A percentile compares a stretch with the other conserved stretches of the same genome.
These are phyloP conservation scores for Lordiphosa stackelbergi DNA, from an alignment of 1,140 invertebrate genomes.

Conservation along the genomic window DNA sequence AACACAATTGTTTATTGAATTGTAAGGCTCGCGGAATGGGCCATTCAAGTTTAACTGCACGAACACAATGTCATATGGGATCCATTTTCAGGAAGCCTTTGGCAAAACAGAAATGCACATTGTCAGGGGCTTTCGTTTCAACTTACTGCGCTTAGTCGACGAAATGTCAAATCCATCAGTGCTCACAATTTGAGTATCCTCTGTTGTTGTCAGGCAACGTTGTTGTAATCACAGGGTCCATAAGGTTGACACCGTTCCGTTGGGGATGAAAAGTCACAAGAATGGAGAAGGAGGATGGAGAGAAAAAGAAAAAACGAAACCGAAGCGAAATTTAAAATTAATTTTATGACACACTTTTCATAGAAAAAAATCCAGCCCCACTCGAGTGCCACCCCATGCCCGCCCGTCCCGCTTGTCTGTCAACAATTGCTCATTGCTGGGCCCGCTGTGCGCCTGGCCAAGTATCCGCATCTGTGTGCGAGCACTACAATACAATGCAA, in stretches of 20 bases:
- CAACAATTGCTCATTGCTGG: conserved; percentile 74
- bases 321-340: conserved; percentile 75
- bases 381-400: conserved; percentile 19
- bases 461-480: conserved; percentile 30
- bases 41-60: conserved; percentile 68
- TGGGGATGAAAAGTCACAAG: conserved; percentile 70
- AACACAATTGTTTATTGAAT: conserved; percentile 75
- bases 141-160: conserved; percentile 76
- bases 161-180: conserved; percentile 76
- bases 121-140: conserved; percentile 66
- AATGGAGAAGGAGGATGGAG: conserved; percentile 9
- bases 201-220: conserved; percentile 59
- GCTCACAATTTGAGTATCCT: conserved; percentile 76
- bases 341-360: conserved; percentile 76
- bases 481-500: conserved; percentile 73
- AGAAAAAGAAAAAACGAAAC: conserved; percentile 51
- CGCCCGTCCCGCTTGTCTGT: conserved; percentile 53
- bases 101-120: conserved; percentile 57
- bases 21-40: conserved; percentile 40
- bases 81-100: conserved; percentile 26
- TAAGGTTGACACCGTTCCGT: conserved; percentile 73
- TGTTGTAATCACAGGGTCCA: conserved; percentile 53
- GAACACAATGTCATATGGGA: conserved; percentile 48
- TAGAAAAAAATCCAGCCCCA: conserved; percentile 52
- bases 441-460: conserved; percentile 60